These are phyloP conservation scores for Drosophila pandora DNA, from an alignment of 1,140 invertebrate species.

Conservation along the genomic window DNA sequence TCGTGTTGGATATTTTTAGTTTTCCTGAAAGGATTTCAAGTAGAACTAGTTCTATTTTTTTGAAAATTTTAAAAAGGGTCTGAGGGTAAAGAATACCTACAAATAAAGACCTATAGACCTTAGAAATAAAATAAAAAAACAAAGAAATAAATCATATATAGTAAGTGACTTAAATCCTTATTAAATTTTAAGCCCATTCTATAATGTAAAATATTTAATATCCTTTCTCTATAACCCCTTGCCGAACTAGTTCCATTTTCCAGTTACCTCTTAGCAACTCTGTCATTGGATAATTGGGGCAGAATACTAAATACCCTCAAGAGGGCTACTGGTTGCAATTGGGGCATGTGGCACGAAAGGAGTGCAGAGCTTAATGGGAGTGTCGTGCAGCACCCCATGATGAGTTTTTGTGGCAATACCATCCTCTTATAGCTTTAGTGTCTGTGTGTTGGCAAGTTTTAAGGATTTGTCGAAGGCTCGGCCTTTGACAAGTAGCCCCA, in stretches of 20 bases:
- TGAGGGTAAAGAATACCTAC: too few species aligned
- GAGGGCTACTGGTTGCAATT: conserved; percentile 20
- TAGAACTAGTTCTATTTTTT: conserved; percentile 24
- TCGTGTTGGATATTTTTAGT: conserved; percentile 26
- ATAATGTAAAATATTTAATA: too few species aligned
- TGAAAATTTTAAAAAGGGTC: not conserved
- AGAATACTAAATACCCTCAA: conserved; percentile 16
- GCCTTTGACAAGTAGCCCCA: conserved; percentile 68
- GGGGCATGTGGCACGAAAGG: conserved; percentile 9
- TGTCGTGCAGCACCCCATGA: not conserved
- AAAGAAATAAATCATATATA: too few species aligned
- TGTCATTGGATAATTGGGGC: not conserved
- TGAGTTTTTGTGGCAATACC: not conserved
- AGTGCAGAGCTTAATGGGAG: conserved; percentile 5
- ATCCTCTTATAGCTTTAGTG: conserved; percentile 14
- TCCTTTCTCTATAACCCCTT: too few species aligned
- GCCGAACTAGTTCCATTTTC: conserved; percentile 14
- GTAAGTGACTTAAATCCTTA: too few species aligned
- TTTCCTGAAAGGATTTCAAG: conserved; percentile 13
- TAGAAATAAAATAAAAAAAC: too few species aligned
- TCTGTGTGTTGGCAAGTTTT: not conserved
- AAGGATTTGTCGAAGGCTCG: conserved; percentile 14
- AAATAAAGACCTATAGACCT: too few species aligned
- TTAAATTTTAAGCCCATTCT: too few species aligned
- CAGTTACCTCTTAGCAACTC: too few species aligned